Conservation (phyloP, 2,888 invertebrate genomes). For the Tetragonisca angustula region DNA sequence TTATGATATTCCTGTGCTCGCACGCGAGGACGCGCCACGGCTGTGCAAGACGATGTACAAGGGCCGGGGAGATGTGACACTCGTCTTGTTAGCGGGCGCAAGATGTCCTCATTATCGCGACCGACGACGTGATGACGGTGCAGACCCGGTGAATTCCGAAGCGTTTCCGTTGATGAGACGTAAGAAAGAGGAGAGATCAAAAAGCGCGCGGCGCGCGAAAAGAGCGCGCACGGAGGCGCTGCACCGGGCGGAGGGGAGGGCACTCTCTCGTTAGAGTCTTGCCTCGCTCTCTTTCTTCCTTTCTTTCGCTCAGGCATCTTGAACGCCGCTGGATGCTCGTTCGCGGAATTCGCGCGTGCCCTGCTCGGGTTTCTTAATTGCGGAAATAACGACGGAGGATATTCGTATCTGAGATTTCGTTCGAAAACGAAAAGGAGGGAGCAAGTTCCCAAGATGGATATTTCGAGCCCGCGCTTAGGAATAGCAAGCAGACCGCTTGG, state of each 20-base stretch:
- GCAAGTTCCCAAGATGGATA: too few relatives aligned
- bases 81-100: slow-evolving; percentile 75
- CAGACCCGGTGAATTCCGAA: slow-evolving; percentile 53
- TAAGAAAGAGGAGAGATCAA: slow-evolving; percentile 51
- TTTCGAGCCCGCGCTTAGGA: too few relatives aligned
- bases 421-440: neutral
- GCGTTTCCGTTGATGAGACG: slow-evolving; percentile 27
- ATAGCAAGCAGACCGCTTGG: too few relatives aligned
- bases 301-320: too few relatives aligned
- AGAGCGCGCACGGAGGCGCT: slow-evolving; percentile 6
- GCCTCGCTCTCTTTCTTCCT: too few relatives aligned
- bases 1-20: slow-evolving; percentile 46
- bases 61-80: slow-evolving; percentile 64
- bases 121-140: slow-evolving; percentile 73
- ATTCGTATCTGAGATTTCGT: neutral
- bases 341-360: slow-evolving; percentile 10
- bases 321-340: slow-evolving; percentile 3
- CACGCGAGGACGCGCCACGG: neutral
- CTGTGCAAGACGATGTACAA: too few relatives aligned
- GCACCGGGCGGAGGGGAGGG: too few relatives aligned
- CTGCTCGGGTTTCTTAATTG: slow-evolving; percentile 38
- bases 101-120: slow-evolving; percentile 75
- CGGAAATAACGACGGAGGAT: slow-evolving; percentile 28
- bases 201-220: neutral
- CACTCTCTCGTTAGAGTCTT: too few relatives aligned